Percentiles rank a stretch among this genome's conserved stretches.
Evolutionary conservation across 1,140 invertebrate species (phyloP).

Genomic region (Acromyrmex heyeri): DNA sequence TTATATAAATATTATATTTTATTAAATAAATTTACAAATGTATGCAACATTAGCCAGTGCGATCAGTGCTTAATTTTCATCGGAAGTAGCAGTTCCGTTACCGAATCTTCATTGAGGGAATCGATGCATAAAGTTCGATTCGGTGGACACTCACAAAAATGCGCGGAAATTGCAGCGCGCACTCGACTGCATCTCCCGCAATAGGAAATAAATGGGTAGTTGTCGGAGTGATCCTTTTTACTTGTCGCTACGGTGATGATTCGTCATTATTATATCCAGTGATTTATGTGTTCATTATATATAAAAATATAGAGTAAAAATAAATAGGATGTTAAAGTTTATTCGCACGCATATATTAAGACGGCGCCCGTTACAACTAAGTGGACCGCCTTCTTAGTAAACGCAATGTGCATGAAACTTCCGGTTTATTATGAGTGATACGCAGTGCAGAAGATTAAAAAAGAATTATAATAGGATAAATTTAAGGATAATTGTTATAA

Average conservation of each 20-base stretch:
- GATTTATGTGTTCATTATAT: background rate
- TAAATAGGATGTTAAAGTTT: background rate
- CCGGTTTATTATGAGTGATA: constrained; percentile 45
- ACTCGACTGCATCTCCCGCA: constrained; percentile 51
- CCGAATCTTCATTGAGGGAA: constrained; percentile 30
- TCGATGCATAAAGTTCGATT: constrained; percentile 41
- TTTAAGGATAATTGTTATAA: background rate
- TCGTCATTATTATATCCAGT: constrained; percentile 38
- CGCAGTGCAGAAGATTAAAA: background rate
- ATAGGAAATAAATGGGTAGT: constrained; percentile 32
- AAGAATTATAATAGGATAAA: constrained; percentile 2
- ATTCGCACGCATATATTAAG: background rate
- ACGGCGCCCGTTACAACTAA: constrained; percentile 2
- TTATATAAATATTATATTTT: background rate
- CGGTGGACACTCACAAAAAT: constrained; percentile 37
- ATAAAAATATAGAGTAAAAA: constrained; percentile 31
- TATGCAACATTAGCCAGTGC: background rate
- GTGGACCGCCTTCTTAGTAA: constrained; percentile 17
- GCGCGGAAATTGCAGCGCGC: constrained; percentile 54
- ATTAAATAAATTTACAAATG: background rate
- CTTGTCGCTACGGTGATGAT: constrained; percentile 36
- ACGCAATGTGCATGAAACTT: constrained; percentile 25
- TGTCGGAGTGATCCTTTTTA: constrained; percentile 36
- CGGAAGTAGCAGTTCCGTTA: constrained; percentile 23
- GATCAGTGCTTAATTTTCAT: background rate